phyloP scores from a whole-genome alignment of 2,113 vertebrate species.

The Neopipo cinnamomea region DNA sequence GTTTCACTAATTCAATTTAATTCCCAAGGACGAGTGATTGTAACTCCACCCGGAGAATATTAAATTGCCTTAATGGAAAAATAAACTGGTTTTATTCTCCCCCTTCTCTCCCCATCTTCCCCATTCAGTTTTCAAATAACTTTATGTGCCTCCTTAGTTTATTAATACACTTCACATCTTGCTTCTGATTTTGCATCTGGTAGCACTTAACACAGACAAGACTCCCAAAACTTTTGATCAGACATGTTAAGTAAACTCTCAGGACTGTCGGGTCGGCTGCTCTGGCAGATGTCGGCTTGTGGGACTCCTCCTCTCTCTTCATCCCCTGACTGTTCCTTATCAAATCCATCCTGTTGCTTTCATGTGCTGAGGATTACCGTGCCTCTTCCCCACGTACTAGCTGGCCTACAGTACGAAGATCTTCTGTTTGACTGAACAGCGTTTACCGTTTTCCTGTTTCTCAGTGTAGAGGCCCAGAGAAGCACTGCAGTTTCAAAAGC shows the following conservation, averaged over 20 bases:
- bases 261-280: background rate
- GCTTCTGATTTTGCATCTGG: slow-evolving; percentile 54
- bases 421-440: accelerated
- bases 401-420: background rate
- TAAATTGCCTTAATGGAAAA: slow-evolving; percentile 56
- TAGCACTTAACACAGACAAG: slow-evolving; percentile 44
- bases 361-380: background rate
- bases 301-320: background rate
- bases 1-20: slow-evolving; percentile 31
- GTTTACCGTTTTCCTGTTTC: background rate
- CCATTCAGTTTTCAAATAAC: slow-evolving; percentile 43
- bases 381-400: background rate
- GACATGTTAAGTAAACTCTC: slow-evolving; percentile 33
- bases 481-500: background rate
- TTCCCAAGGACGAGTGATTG: slow-evolving; percentile 35
- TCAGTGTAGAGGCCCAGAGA: background rate
- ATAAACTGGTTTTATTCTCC: slow-evolving; percentile 50
- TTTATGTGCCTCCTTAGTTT: slow-evolving; percentile 35
- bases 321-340: background rate
- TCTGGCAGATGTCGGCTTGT: background rate
- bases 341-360: background rate
- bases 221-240: slow-evolving; percentile 54
- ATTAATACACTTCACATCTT: slow-evolving; percentile 52
- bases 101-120: background rate
- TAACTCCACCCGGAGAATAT: slow-evolving; percentile 8